Base-by-base conservation (phyloP, 2,113 vertebrate species). In the Pardalotus punctatus region DNA sequence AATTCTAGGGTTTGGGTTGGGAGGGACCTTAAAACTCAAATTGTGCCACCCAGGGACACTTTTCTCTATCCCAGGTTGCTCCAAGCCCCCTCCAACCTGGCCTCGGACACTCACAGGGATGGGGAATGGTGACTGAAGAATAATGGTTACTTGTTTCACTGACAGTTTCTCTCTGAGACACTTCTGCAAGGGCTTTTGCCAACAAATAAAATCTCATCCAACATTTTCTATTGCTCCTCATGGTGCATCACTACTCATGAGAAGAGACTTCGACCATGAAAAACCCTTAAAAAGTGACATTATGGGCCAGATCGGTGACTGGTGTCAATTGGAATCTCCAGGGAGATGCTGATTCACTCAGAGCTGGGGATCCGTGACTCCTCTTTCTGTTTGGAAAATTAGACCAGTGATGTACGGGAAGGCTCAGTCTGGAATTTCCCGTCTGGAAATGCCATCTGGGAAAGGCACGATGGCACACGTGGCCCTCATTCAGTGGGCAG, bases 361-460 rank as follows among this genome's bases (percentile, higher is more conserved):
- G 12, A 86, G 50, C 28, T 45, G 45, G 69, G 77, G 53, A 51
- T 70, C 11, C 18, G 28, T 24, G 40, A 14, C 70, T 94, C 66
- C 61, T 0, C 76, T 89, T 94, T 96, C 84, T 53, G 12, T 23
- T 93, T 51, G 95, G 87, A 85, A 94, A 91, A 91, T 72, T 1
- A 87, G 84, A 35, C 84, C 16, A 53, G 64, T 0, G 0, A 17
- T 17, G 56, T 33, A 40, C 5, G 6, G 81, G 87, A 82, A 96
- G 50, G 29, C 38, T 66, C 81, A 25, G 33, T 12, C 45, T 69
- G 72, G 72, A 76, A 69, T 69, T 86, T 86, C 77, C 81, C 22
- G 29, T 91, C 89, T 94, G 91, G 89, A 93, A 94, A 82, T 40
- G 70, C 57, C 83, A 89, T 82, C 57, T 71, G 89, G 65, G 77